Conservation (phyloP, 2,888 invertebrate genomes). For the Hermaeophaga mercurialis region DNA sequence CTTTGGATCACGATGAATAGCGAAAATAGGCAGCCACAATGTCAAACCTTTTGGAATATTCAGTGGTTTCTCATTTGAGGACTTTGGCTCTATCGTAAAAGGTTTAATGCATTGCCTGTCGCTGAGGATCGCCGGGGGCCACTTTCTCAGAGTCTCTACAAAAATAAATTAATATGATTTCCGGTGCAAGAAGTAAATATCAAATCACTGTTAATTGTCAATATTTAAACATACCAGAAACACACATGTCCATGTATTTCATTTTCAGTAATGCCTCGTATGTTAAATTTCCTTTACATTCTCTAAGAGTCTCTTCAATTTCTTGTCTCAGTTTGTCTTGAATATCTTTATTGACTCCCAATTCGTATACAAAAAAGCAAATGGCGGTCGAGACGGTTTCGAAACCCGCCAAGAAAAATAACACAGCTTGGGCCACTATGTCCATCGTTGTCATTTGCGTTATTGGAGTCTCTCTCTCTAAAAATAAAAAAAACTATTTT, state of each 20-base stretch:
- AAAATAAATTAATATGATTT: no score
- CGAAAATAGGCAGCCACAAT: background rate
- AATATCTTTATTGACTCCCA: conserved; percentile 63
- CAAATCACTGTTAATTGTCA: no score
- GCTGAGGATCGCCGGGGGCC: background rate
- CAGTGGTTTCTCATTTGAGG: background rate
- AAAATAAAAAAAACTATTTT: no score
- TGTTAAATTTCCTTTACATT: background rate
- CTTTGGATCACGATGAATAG: background rate
- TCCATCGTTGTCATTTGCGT: conserved; percentile 50
- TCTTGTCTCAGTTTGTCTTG: conserved; percentile 49
- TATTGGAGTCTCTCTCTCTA: no score
- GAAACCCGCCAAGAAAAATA: conserved; percentile 62
- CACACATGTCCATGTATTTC: background rate
- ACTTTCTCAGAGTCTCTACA: background rate
- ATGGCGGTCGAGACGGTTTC: conserved; percentile 59
- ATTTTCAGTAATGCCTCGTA: no score
- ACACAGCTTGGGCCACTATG: conserved; percentile 61
- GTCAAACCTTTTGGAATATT: background rate
- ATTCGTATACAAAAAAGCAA: conserved; percentile 62
- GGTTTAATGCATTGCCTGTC: background rate
- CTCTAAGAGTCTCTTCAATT: background rate
- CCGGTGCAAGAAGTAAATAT: no score
- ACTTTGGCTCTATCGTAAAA: background rate
- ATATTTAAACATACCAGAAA: background rate